Evolutionary conservation across 2,888 invertebrate genomes (phyloP), one percentile per base, ranked within the genome.

Genomic region (Trileptium ribeirensis): DNA sequence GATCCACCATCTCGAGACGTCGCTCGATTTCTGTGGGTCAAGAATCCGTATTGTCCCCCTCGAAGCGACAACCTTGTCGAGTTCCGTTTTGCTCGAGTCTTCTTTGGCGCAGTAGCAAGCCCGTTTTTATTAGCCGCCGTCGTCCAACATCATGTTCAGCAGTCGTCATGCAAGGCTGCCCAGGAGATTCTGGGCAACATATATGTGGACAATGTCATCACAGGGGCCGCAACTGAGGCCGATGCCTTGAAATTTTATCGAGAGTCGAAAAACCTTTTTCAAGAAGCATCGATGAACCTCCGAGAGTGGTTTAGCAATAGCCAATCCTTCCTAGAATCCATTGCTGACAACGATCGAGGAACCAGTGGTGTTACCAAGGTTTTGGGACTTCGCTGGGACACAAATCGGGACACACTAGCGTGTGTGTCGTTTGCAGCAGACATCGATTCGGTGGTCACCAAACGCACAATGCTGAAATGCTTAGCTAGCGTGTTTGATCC

Each of bases 161-260:
- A 40, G 2, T 31, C 2, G 1, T 29, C 1, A 0, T 39, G 36
- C 15, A 8, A 70, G 1, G 29, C 64, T 15, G 80, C 79, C 1
- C 31, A 29, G 0, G 29, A 79, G 2, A 24, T 85, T 33, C 36
- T 34, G 0, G 37, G 79, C 0, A 82, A 83, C 38, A 79, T 82
- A 1, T 84, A 84, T 74, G 85, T 84, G 1, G 84, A 84, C 24
- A 77, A 77, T 34, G 77, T 77, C 3, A 24, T 77, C 33, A 70
- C 33, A 15, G 70, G 70, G 15, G 36, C 33, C 15, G 70, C 70
- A 15, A 15, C 70, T 8, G 70, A 29, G n/a, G 70, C 3, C 3
- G 70, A 51, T 15, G 51, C 51, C 51, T 24, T 51, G 8, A 15
- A 8, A 24, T 51, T 51, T 24, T 51, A 51, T 24, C 8, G 24